Percentiles rank a stretch among this genome's conserved stretches.
Evolutionary conservation across 1,140 invertebrate species (phyloP).

Genomic region (Orchesella cincta): DNA sequence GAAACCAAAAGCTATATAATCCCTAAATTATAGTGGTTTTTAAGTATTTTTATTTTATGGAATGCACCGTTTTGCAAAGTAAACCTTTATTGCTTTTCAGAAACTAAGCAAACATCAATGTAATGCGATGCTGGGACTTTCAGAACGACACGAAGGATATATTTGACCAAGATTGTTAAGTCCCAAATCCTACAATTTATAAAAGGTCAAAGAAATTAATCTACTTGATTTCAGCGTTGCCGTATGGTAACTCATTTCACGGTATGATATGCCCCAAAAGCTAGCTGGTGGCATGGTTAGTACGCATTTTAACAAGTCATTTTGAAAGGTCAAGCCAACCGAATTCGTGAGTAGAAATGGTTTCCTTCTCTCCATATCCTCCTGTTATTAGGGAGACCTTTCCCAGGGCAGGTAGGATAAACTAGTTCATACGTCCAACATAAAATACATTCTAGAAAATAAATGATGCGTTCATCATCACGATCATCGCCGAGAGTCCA

Average conservation of each 20-base stretch:
- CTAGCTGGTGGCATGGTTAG: not conserved
- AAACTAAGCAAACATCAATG: too few relatives aligned
- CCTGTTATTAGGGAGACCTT: not conserved
- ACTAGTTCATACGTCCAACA: not conserved
- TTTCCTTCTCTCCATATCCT: not conserved
- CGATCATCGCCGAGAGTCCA: not conserved
- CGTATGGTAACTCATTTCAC: not conserved
- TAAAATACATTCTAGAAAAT: not conserved
- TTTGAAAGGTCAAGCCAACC: not conserved
- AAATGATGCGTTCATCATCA: constrained; percentile 6
- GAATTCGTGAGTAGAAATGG: not conserved
- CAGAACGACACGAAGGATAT: too few relatives aligned
- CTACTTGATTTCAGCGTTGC: not conserved
- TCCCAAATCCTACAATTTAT: too few relatives aligned
- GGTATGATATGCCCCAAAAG: not conserved
- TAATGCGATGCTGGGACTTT: too few relatives aligned
- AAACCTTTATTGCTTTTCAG: too few relatives aligned
- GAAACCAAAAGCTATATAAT: too few relatives aligned
- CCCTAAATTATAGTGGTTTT: too few relatives aligned
- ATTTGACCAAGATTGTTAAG: too few relatives aligned
- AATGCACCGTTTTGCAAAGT: too few relatives aligned
- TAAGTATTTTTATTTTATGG: too few relatives aligned
- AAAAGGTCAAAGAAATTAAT: not conserved
- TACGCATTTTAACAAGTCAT: not conserved
- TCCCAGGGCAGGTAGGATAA: not conserved